Evolutionary conservation across 1,140 invertebrate genomes (phyloP), one percentile per base, ranked within the genome.

Genomic region (Trachymyrmex septentrionalis): DNA sequence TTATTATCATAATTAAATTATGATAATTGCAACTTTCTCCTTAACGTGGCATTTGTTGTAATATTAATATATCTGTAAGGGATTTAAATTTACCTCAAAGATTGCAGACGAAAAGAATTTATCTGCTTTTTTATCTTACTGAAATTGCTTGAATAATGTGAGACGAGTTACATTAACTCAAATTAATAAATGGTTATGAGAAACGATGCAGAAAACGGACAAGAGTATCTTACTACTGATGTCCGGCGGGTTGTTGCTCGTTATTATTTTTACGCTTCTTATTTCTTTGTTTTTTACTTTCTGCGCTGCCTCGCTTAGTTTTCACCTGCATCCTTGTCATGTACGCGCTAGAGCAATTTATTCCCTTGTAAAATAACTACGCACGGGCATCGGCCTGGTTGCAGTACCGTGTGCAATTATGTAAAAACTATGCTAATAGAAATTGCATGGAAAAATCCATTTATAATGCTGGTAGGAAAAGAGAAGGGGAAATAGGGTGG

Each of bases 371-470:
- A 93, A 93, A 93, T 93, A 91, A 88, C 71, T 86, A 64, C 61
- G 57, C 86, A 80, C 67, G 75, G 69, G 64, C 75, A 82, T 92
- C 86, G 91, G 87, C 84, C 77, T 87, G 88, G 88, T 59, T 85
- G 85, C 86, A 91, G 88, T 88, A 84, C 89, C 92, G 89, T 71
- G 90, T 87, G 91, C 91, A 94, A 94, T 93, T 94, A 95, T 94
- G 94, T 92, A 93, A 94, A 94, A 94, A 93, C 92, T 94, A 94
- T 94, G 93, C 93, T 93, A 94, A 94, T 94, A 94, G 93, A 94
- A 93, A 95, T 94, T 94, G 92, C 92, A 92, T 82, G 90, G 92
- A 92, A 92, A 93, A 94, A 93, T 94, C 92, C 88, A 94, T 93
- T 94, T 93, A 93, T 90, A 86, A 77, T 14, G 19, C 66, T 3